Evolutionary conservation across 2,797 vertebrate genomes (phyloP).

Genomic region (Oreochromis mossambicus): DNA sequence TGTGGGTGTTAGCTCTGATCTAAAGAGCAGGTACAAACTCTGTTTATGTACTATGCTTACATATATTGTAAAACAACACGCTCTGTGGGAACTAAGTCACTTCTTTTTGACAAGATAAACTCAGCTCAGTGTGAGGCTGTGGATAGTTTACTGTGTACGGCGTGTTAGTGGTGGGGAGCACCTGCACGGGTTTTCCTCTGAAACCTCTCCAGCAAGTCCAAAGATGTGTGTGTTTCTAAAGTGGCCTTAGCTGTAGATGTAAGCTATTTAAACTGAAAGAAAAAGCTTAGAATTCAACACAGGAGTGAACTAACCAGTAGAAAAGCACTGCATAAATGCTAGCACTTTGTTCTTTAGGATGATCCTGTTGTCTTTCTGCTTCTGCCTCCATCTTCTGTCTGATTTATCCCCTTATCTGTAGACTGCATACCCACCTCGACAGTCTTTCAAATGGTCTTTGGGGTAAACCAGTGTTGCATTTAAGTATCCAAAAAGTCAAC

Average conservation of each 20-base stretch:
- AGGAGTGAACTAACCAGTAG: neutral
- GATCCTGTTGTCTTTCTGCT: neutral
- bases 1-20: conserved; percentile 48
- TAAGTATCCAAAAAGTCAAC: neutral
- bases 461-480: neutral
- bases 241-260: neutral
- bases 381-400: neutral
- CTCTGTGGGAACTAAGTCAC: conserved; percentile 10
- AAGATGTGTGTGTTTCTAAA: neutral
- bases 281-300: neutral
- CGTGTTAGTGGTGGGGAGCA: neutral
- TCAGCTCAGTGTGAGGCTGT: neutral
- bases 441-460: neutral
- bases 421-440: neutral
- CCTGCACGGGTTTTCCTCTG: neutral
- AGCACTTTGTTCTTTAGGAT: neutral
- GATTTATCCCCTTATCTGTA: neutral
- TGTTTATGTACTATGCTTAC: conserved; percentile 16
- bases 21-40: conserved; percentile 26
- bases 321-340: neutral
- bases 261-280: neutral
- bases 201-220: neutral
- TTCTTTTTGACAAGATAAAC: conserved; percentile 16
- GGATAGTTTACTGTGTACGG: neutral
- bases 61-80: conserved; percentile 13